These are phyloP conservation scores for Agrotis segetum DNA, from an alignment of 2,888 invertebrate genomes.

Conservation along the genomic window DNA sequence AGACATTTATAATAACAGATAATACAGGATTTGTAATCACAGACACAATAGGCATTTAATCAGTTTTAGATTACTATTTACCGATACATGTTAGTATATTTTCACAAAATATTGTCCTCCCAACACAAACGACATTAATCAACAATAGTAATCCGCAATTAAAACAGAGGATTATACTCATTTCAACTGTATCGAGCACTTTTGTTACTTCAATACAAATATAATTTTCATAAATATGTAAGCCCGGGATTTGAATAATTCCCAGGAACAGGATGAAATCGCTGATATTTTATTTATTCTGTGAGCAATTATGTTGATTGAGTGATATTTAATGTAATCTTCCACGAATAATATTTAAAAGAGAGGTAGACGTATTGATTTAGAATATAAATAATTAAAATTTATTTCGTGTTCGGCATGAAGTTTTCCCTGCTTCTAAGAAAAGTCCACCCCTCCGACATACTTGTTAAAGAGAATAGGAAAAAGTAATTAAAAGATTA, in stretches of 20 bases:
- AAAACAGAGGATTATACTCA: slow-evolving; percentile 62
- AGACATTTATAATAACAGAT: slow-evolving; percentile 1
- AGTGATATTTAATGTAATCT: slow-evolving; percentile 35
- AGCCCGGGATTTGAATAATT: slow-evolving; percentile 50
- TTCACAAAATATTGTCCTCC: slow-evolving; percentile 34
- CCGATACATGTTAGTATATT: slow-evolving; percentile 30
- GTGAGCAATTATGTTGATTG: slow-evolving; percentile 40
- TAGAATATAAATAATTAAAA: not conserved
- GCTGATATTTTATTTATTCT: slow-evolving; percentile 42
- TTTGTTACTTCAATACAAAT: slow-evolving; percentile 49
- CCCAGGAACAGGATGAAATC: slow-evolving; percentile 20
- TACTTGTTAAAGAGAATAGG: not conserved
- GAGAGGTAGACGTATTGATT: not conserved
- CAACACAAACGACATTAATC: slow-evolving; percentile 52
- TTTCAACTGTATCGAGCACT: slow-evolving; percentile 59
- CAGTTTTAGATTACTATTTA: slow-evolving; percentile 23
- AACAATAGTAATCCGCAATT: slow-evolving; percentile 65
- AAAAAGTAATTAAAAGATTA: slow-evolving; percentile 32
- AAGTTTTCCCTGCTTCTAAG: not conserved
- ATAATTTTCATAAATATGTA: slow-evolving; percentile 59
- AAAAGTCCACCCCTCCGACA: not conserved
- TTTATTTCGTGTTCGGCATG: not conserved
- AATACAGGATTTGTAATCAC: not conserved
- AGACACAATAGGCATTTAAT: slow-evolving; percentile 1
- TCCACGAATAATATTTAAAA: slow-evolving; percentile 15